Base-by-base conservation (phyloP, 2,888 invertebrate genomes). In the Orchesella flavescens region DNA sequence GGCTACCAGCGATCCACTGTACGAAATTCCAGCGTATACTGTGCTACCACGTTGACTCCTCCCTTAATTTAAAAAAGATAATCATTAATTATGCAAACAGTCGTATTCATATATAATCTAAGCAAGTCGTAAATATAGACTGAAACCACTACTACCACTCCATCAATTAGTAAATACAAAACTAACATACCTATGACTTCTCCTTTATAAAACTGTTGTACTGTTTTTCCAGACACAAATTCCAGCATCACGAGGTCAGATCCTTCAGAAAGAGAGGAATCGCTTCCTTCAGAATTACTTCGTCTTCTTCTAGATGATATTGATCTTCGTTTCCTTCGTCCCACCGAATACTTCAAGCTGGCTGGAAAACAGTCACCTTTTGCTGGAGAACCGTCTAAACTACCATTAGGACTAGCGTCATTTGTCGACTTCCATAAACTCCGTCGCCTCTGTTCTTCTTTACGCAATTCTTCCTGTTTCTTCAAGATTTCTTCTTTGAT, bases 111-210 rank as follows among this genome's bases (percentile, higher is more conserved):
- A n/a, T n/a, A n/a, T n/a, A n/a, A n/a, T n/a, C n/a, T n/a, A n/a
- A n/a, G n/a, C n/a, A n/a, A n/a, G n/a, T n/a, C n/a, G n/a, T n/a
- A n/a, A n/a, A n/a, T n/a, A n/a, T n/a, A n/a, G n/a, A n/a, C n/a
- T n/a, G n/a, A n/a, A n/a, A n/a, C n/a, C n/a, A n/a, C n/a, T n/a
- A n/a, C n/a, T n/a, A n/a, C n/a, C n/a, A n/a, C n/a, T n/a, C n/a
- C n/a, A n/a, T n/a, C n/a, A n/a, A n/a, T n/a, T n/a, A n/a, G n/a
- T n/a, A n/a, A n/a, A n/a, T n/a, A n/a, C n/a, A n/a, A n/a, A n/a
- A n/a, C n/a, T n/a, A n/a, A n/a, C n/a, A n/a, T 34, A 94, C 94
- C 94, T 87, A 96, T 91, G 90, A 96, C 95, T 89, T 93, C 93
- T 3, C 95, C 95, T 63, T 94, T 92, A 88, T 94, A 93, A 23